phyloP scores from a whole-genome alignment of 2,888 invertebrate genomes.

The Ichneumoninae sp. region DNA sequence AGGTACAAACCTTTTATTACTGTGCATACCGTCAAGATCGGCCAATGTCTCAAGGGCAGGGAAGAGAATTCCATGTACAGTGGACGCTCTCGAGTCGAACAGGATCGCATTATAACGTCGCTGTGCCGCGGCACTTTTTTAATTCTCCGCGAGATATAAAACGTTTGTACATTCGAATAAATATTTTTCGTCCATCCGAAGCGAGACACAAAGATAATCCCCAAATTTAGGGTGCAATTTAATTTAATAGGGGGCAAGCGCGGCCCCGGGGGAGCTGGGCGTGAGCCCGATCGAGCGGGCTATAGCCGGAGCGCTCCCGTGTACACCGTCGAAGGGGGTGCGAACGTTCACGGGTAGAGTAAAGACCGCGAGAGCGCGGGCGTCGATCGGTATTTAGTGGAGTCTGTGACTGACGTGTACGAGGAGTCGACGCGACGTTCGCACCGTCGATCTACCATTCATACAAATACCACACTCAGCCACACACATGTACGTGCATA shows the following conservation, averaged over 20 bases:
- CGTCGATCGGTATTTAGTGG: slow-evolving; percentile 83
- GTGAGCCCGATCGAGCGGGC: slow-evolving; percentile 56
- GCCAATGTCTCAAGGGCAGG: not conserved
- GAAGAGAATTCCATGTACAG: not conserved
- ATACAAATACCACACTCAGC: not conserved
- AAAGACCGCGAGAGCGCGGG: slow-evolving; percentile 65
- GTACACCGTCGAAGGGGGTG: slow-evolving; percentile 42
- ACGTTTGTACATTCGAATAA: not conserved
- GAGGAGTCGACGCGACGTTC: slow-evolving; percentile 71
- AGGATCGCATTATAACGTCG: not conserved
- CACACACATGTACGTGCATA: not conserved
- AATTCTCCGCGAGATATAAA: not conserved
- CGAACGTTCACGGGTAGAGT: slow-evolving; percentile 42
- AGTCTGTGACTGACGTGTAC: slow-evolving; percentile 82
- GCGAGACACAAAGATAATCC: slow-evolving; percentile 60
- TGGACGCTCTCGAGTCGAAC: not conserved
- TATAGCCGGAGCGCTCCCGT: slow-evolving; percentile 49
- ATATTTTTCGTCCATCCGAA: not conserved
- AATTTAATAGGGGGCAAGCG: slow-evolving; percentile 79
- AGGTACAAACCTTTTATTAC: too few species aligned
- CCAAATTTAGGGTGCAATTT: slow-evolving; percentile 81
- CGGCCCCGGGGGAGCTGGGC: slow-evolving; percentile 45
- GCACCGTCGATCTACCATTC: slow-evolving; percentile 57
- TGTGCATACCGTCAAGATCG: not conserved
- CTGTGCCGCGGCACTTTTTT: not conserved